These are phyloP conservation scores for Myotis yumanensis DNA, from an alignment of 2,113 vertebrate species.

Conservation along the genomic window DNA sequence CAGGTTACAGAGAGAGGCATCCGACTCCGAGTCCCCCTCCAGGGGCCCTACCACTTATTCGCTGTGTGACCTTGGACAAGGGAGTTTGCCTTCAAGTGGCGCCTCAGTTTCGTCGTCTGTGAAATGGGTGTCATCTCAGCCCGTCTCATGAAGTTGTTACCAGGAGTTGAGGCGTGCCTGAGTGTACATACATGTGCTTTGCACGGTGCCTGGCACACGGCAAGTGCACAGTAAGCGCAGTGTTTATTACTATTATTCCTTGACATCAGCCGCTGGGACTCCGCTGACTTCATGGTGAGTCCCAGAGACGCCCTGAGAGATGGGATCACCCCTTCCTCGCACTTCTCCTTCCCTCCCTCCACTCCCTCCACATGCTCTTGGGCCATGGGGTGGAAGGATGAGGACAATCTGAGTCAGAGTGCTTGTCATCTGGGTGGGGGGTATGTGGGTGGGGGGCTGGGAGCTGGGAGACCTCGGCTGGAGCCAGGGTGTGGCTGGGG, in stretches of 20 bases:
- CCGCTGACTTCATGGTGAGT: background rate
- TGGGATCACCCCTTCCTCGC: background rate
- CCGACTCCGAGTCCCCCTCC: background rate
- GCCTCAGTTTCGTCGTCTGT: background rate
- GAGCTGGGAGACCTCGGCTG: background rate
- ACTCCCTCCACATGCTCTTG: background rate
- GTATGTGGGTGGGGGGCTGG: background rate
- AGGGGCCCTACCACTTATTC: too few species aligned
- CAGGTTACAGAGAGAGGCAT: background rate
- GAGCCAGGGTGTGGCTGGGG: conserved; percentile 12
- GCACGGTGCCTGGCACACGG: background rate
- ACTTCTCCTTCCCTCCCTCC: background rate
- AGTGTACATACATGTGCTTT: background rate
- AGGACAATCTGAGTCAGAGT: conserved; percentile 2
- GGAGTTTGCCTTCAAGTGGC: background rate
- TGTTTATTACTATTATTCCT: background rate
- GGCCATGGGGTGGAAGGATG: background rate
- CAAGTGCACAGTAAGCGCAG: background rate
- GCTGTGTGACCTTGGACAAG: background rate
- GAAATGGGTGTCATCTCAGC: background rate
- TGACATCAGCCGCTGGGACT: background rate
- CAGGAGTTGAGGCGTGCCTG: fast-evolving
- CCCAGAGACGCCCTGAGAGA: conserved; percentile 8
- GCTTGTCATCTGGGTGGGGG: background rate
- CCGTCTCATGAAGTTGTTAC: background rate